Conservation (phyloP, 2,888 invertebrate genomes). For the Baccha elongata region DNA sequence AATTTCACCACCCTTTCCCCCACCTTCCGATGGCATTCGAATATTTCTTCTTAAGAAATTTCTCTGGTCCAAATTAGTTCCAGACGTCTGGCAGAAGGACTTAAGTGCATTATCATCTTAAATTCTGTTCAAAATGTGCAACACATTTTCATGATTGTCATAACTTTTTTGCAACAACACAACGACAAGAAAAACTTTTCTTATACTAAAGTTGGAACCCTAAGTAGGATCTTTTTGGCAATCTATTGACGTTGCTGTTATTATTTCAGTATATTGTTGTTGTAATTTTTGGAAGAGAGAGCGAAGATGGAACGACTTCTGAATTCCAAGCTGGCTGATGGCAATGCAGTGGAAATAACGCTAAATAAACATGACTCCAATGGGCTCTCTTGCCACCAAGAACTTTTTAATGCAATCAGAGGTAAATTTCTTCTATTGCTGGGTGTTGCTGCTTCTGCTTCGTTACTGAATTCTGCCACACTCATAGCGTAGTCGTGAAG, state of each 20-base stretch:
- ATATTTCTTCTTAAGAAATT: slow-evolving; percentile 22
- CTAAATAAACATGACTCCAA: slow-evolving; percentile 64
- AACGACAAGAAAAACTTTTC: slow-evolving; percentile 20
- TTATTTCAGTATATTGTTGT: slow-evolving; percentile 34
- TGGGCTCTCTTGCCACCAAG: slow-evolving; percentile 30
- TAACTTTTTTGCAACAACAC: slow-evolving; percentile 47
- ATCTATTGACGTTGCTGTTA: slow-evolving; percentile 61
- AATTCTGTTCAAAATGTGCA: slow-evolving; percentile 53
- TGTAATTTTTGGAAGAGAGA: slow-evolving; percentile 18
- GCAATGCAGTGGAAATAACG: slow-evolving; percentile 50
- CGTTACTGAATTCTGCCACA: slow-evolving; percentile 55
- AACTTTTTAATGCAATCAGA: slow-evolving; percentile 68
- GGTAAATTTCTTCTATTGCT: slow-evolving; percentile 44
- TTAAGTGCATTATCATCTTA: slow-evolving; percentile 44
- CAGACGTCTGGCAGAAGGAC: slow-evolving; percentile 56
- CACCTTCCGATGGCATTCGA: not conserved
- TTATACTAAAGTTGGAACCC: slow-evolving; percentile 17
- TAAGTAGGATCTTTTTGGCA: slow-evolving; percentile 34
- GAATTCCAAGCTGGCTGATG: slow-evolving; percentile 29
- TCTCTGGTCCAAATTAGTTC: slow-evolving; percentile 53
- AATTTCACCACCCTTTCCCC: slow-evolving; percentile 21
- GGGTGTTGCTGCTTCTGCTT: slow-evolving; percentile 4
- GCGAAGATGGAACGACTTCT: slow-evolving; percentile 10
- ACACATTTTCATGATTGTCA: slow-evolving; percentile 61
- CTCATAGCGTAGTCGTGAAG: slow-evolving; percentile 29